A percentile compares a stretch with the other conserved stretches of the same genome.
Conservation (phyloP, 2,888 invertebrate genomes). For the Hecatera dysodea region DNA sequence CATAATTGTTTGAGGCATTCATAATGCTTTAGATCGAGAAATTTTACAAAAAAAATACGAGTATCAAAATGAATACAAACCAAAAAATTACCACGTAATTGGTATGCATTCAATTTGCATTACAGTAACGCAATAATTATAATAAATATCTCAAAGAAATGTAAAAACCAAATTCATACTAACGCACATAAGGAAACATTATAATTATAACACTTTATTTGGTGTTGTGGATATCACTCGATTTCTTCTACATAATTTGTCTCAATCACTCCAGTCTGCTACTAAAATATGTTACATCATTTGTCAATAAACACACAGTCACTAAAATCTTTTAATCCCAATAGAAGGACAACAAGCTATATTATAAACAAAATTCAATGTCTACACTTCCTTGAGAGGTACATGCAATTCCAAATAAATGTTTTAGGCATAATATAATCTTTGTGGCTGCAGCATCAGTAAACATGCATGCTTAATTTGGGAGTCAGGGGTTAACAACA, state of each 20-base stretch:
- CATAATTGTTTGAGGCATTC: slow-evolving; percentile 82
- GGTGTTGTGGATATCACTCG: slow-evolving; percentile 64
- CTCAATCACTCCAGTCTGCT: slow-evolving; percentile 52
- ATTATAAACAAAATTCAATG: slow-evolving; percentile 70
- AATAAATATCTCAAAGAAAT: slow-evolving; percentile 80
- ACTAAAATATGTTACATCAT: slow-evolving; percentile 55
- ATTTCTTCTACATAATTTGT: slow-evolving; percentile 58
- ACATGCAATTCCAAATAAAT: slow-evolving; percentile 69
- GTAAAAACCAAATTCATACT: slow-evolving; percentile 74
- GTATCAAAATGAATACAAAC: slow-evolving; percentile 82
- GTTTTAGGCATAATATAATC: slow-evolving; percentile 74
- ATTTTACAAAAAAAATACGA: slow-evolving; percentile 71
- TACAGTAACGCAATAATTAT: slow-evolving; percentile 58
- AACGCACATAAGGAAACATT: slow-evolving; percentile 50
- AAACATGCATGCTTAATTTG: slow-evolving; percentile 74
- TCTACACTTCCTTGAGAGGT: slow-evolving; percentile 83
- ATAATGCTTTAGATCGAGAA: slow-evolving; percentile 76
- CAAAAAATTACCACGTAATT: slow-evolving; percentile 54
- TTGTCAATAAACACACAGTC: slow-evolving; percentile 50
- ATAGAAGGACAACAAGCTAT: slow-evolving; percentile 66
- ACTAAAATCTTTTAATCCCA: slow-evolving; percentile 61
- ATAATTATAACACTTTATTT: slow-evolving; percentile 55
- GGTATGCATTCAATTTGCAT: slow-evolving; percentile 81
- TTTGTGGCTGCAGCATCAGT: slow-evolving; percentile 66
- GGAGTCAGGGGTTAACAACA: slow-evolving; percentile 76